These are phyloP conservation scores for Anguilla megastoma DNA, from an alignment of 2,797 vertebrate species.

Conservation along the genomic window DNA sequence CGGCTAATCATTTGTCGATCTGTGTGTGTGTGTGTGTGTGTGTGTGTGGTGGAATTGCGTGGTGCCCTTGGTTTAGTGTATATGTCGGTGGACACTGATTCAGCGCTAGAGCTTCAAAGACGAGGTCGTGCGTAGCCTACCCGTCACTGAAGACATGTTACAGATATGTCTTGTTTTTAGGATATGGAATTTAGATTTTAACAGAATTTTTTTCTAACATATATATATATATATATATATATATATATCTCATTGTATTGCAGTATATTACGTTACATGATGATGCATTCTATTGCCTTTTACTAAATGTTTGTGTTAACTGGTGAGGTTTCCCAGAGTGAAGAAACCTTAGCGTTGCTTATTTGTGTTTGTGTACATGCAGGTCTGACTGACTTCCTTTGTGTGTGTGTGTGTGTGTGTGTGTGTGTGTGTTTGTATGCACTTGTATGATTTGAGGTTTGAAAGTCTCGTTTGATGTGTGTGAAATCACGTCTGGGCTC, in stretches of 20 bases:
- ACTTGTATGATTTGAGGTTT: neutral
- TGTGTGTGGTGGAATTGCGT: neutral
- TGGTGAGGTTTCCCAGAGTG: too few species aligned
- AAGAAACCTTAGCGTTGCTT: neutral
- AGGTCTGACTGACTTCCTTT: neutral
- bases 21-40: neutral
- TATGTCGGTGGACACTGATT: conserved; percentile 1
- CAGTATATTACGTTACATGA: neutral
- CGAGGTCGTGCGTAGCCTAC: neutral
- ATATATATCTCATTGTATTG: neutral
- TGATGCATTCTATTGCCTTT: neutral
- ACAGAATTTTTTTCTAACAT: neutral
- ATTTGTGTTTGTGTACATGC: neutral
- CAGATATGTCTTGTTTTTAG: neutral
- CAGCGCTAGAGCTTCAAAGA: neutral
- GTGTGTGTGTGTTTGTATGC: neutral
- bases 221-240: too few species aligned
- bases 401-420: neutral
- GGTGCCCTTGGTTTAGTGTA: conserved; percentile 11
- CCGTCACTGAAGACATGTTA: neutral
- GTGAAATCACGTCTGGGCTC: neutral
- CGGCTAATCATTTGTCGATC: neutral
- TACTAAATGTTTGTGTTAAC: too few species aligned
- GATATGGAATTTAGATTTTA: neutral
- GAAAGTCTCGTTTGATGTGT: neutral